Evolutionary conservation across 2,888 invertebrate species (phyloP), one percentile per base, ranked within the genome.

Genomic region (Drosophila recens): DNA sequence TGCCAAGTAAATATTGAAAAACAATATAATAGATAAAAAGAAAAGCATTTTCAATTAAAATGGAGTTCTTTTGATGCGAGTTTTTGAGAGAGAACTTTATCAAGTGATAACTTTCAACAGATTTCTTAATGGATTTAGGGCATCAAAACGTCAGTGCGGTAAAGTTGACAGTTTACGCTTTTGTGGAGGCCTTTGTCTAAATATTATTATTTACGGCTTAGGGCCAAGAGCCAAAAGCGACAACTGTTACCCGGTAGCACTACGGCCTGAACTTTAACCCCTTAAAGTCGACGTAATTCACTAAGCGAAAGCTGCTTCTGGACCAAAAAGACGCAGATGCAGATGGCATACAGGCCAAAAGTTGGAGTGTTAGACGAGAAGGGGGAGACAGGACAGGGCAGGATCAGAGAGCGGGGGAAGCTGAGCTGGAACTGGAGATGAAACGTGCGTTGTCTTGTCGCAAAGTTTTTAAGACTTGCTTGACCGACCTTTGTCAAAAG

Each of bases 401-500:
- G 33, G 3, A n/a, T 3, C 13, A 8, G 17, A 10, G 23, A 4
- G 23, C 17, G 46, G n/a, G 4, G 15, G 15, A 9, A 13, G 36
- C 13, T 3, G 11, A 43, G 56, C 13, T 33, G 65, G 54, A 63
- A 48, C 52, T 61, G 54, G 51, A 66, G 86, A 64, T 71, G 80
- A 80, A 87, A 89, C 89, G 89, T 85, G 90, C 88, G 85, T 85
- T 87, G 85, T 85, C 87, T 89, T 85, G 79, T 85, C 85, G 88
- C 86, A 86, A 86, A 86, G 88, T 86, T 86, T 87, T 87, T 87
- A 90, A 88, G 87, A 90, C 90, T 88, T 85, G 87, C 90, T 87
- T 88, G 90, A 87, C 87, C 87, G 87, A 87, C 87, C 87, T 87
- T 90, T 87, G 90, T 87, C 87, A 87, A 88, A 87, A 87, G 87